These are phyloP conservation scores for Strix uralensis DNA, from an alignment of 2,113 vertebrate species.

Conservation along the genomic window DNA sequence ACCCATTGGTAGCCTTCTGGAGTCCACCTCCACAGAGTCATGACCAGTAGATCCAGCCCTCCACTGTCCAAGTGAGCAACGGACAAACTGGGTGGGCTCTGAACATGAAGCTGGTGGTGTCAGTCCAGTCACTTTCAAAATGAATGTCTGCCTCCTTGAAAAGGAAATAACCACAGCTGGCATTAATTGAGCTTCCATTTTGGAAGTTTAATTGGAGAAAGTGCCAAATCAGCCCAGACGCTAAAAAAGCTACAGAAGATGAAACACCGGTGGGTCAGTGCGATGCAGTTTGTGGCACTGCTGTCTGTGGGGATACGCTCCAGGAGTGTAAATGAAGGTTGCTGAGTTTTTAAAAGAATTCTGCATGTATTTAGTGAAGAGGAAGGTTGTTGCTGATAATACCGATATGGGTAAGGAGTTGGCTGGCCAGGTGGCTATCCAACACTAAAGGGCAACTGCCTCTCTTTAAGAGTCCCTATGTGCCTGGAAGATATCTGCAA, in stretches of 20 bases:
- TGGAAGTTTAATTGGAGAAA: background rate
- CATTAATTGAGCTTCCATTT: background rate
- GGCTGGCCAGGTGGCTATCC: background rate
- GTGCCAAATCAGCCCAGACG: background rate
- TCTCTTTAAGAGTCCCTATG: background rate
- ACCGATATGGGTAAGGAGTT: background rate
- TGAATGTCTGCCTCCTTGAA: background rate
- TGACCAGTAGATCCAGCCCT: background rate
- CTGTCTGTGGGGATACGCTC: background rate
- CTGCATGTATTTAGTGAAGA: background rate
- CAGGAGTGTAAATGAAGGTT: background rate
- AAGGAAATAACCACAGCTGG: background rate
- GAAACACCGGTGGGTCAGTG: background rate
- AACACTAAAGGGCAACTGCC: background rate
- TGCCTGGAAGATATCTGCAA: background rate
- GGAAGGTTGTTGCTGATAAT: background rate
- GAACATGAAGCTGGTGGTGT: background rate
- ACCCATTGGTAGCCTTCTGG: background rate
- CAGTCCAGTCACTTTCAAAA: background rate
- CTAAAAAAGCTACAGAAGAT: background rate
- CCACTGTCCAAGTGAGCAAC: background rate
- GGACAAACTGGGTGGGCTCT: background rate
- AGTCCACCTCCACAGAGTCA: background rate
- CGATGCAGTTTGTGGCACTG: background rate
- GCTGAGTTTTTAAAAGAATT: background rate